Conservation (phyloP, 2,113 vertebrate genomes). For the Chascanopsetta lugubris region DNA sequence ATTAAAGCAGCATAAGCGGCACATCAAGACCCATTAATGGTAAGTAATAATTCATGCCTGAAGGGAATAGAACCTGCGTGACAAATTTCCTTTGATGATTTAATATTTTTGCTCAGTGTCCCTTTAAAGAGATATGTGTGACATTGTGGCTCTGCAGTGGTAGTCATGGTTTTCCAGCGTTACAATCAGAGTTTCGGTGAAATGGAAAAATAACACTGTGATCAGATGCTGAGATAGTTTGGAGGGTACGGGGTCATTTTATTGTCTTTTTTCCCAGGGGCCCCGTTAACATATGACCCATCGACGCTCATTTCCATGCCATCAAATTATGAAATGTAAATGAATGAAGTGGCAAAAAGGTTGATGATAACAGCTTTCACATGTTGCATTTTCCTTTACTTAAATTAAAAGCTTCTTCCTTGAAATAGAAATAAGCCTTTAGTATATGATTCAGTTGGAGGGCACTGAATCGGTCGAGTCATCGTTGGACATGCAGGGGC, state of each 20-base stretch:
- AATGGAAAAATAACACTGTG: background rate
- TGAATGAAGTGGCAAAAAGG: background rate
- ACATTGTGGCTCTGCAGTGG: background rate
- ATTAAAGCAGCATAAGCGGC: no score
- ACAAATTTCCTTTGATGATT: background rate
- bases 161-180: background rate
- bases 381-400: no score
- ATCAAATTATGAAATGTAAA: background rate
- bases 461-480: no score
- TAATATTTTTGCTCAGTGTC: no score
- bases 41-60: background rate
- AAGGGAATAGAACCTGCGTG: background rate
- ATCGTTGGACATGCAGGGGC: no score
- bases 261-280: background rate
- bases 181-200: no score
- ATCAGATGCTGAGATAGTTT: background rate
- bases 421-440: no score
- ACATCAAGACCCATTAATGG: background rate
- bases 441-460: no score
- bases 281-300: background rate
- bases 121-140: background rate
- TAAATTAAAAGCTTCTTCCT: no score
- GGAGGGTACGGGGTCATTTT: background rate
- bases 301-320: background rate
- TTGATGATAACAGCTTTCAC: background rate